Evolutionary conservation across 2,113 vertebrate species (phyloP), one percentile per base, ranked within the genome.

Genomic region (Vanacampus margaritifer): DNA sequence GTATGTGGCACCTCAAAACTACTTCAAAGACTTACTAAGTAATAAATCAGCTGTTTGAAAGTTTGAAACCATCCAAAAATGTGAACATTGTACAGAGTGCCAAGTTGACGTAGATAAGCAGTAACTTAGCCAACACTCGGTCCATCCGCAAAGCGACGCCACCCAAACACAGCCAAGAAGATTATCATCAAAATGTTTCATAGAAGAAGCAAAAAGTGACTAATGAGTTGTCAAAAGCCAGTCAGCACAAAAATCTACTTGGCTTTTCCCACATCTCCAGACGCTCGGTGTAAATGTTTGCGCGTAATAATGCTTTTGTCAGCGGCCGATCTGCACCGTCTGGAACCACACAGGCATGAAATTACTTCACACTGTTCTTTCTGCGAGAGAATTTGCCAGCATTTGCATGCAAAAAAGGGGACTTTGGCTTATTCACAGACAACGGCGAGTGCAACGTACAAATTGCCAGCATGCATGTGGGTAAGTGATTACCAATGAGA

Each of bases 211-310:
- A 0, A 60, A 53, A 12, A 6, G 2, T 21, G 35, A 50, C 59
- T 60, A 67, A 71, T 74, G 21, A 45, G n/a, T 64, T 71, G 64
- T 73, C 73, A 71, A 65, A 58, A 35, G 56, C 35, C 21, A 11
- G 32, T 60, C 58, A 23, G 35, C 58, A 60, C 21, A 60, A 60
- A 45, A 60, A 37, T 37, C 3, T n/a, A n/a, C 12, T 37, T 2
- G 14, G 5, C 19, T 1, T 11, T 14, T 3, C 17, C 57, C 32
- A 9, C 36, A 23, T 41, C 36, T 61, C 14, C 21, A 61, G 58
- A 23, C 58, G 36, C 58, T 23, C 21, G 11, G 58, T 61, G 58
- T 61, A 61, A 61, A 61, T 61, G 36, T 61, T 61, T 61, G 17
- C 12, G 36, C 6, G 5, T n/a, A 13, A 61, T 39, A 39, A 61